Percentiles rank a stretch among this genome's conserved stretches.
These are phyloP conservation scores for Polylopha cassiicola DNA, from an alignment of 2,888 invertebrate species.

Conservation along the genomic window DNA sequence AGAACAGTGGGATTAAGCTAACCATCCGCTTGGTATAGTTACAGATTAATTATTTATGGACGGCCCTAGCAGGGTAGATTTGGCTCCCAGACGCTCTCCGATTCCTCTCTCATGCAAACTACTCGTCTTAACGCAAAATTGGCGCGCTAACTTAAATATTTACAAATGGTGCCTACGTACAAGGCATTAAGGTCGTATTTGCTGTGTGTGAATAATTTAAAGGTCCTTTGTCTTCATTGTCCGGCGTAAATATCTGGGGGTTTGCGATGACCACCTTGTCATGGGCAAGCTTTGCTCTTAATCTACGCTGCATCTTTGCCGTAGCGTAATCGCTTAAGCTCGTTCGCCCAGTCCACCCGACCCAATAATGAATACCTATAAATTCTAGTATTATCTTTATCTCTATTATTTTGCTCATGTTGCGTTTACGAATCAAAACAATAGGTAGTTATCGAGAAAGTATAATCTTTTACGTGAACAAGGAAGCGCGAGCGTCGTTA, in stretches of 20 bases:
- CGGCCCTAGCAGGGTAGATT: conserved; percentile 60
- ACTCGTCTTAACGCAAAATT: conserved; percentile 71
- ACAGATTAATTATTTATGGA: conserved; percentile 75
- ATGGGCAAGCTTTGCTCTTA: conserved; percentile 67
- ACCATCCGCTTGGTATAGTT: conserved; percentile 63
- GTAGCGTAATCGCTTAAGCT: conserved; percentile 67
- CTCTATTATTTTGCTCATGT: conserved; percentile 1
- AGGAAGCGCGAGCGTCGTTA: conserved; percentile 7
- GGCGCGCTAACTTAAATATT: conserved; percentile 65
- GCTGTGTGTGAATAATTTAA: conserved; percentile 67
- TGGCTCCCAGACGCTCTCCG: conserved; percentile 69
- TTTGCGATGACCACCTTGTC: conserved; percentile 76
- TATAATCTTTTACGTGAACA: neutral
- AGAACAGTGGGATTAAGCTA: conserved; percentile 70
- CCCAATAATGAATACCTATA: conserved; percentile 66
- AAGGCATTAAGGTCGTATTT: conserved; percentile 65
- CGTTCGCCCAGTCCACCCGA: conserved; percentile 39
- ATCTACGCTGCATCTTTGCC: conserved; percentile 74
- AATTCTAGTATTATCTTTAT: conserved; percentile 10
- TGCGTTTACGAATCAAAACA: conserved; percentile 1
- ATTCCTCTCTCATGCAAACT: conserved; percentile 72
- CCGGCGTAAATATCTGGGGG: conserved; percentile 67
- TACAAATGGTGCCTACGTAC: conserved; percentile 57
- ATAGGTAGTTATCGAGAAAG: neutral
- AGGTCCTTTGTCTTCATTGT: conserved; percentile 72